phyloP scores from a whole-genome alignment of 1,140 invertebrate genomes.

The Patella vulgata region DNA sequence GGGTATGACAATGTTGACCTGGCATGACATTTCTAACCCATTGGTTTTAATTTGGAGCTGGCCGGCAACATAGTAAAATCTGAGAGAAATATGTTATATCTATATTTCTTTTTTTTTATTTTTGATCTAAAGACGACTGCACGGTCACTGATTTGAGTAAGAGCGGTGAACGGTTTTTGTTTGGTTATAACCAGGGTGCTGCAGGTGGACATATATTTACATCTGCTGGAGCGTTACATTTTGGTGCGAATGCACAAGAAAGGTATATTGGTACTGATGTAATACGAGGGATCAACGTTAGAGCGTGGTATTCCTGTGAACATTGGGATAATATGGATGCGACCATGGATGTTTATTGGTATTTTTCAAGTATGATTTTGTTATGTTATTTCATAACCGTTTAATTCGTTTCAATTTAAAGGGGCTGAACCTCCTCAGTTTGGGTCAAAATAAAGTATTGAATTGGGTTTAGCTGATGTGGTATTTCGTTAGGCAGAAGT shows the following conservation, averaged over 20 bases:
- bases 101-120: neutral
- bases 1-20: no score
- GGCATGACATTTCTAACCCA: no score
- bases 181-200: conserved; percentile 31
- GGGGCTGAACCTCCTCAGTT: no score
- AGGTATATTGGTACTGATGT: conserved; percentile 6
- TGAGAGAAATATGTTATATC: no score
- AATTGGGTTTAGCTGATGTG: no score
- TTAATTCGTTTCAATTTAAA: neutral
- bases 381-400: neutral
- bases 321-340: conserved; percentile 14
- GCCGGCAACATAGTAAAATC: no score
- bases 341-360: conserved; percentile 19
- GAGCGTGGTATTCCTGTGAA: conserved; percentile 20
- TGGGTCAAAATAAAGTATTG: no score
- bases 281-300: conserved; percentile 12
- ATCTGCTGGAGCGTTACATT: conserved; percentile 14
- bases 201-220: conserved; percentile 11
- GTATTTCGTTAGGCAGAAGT: no score
- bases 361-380: conserved; percentile 7
- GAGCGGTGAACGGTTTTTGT: conserved; percentile 24
- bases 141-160: conserved; percentile 15
- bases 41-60: no score
- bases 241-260: neutral
- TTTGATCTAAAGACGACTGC: conserved; percentile 24